Percentiles rank a stretch among this genome's conserved stretches.
Conservation (phyloP, 2,888 invertebrate genomes). For the Graphium colonna region DNA sequence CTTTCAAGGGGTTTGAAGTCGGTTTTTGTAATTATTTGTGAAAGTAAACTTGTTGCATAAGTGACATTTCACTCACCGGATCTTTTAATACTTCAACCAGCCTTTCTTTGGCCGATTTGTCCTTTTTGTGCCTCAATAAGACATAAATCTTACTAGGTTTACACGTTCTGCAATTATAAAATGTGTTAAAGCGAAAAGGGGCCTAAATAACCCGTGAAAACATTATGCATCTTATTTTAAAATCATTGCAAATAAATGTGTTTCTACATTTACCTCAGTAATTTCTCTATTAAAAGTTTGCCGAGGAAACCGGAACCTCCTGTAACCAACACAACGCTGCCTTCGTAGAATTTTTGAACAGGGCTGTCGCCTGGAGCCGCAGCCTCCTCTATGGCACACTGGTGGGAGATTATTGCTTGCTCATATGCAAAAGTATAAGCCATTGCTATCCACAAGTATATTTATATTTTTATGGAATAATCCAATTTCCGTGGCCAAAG, state of each 20-base stretch:
- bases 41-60: no score
- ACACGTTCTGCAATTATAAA: conserved; percentile 5
- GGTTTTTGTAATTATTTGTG: no score
- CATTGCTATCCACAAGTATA: no score
- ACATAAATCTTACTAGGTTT: background rate
- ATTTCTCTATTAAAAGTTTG: conserved; percentile 94
- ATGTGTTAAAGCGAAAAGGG: background rate
- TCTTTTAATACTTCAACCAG: background rate
- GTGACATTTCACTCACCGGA: conserved; percentile 2
- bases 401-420: background rate
- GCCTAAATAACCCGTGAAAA: no score
- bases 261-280: conserved; percentile 52
- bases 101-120: background rate
- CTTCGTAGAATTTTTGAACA: conserved; percentile 37
- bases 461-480: no score
- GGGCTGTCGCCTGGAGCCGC: conserved; percentile 30
- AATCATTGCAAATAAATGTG: background rate
- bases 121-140: conserved; percentile 1
- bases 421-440: background rate
- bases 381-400: background rate
- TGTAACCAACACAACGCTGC: conserved; percentile 83
- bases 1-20: no score
- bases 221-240: no score
- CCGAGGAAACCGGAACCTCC: no score
- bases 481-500: no score